A percentile compares a stretch with the other conserved stretches of the same genome.
phyloP scores from a whole-genome alignment of 2,113 vertebrate species.

The Scytalopus superciliaris region DNA sequence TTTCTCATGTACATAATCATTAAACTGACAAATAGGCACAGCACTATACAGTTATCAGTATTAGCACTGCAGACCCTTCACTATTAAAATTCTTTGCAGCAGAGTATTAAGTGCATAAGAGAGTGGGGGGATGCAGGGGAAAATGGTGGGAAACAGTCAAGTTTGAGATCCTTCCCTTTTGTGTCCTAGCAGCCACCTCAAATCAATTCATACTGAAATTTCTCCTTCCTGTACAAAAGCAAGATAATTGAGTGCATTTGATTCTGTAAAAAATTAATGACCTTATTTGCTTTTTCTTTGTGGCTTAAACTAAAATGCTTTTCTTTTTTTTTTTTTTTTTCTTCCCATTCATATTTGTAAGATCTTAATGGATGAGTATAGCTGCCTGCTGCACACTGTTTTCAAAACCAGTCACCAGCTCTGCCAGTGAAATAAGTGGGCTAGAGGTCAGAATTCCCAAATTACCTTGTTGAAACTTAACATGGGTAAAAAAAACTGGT shows the following conservation, averaged over 20 bases:
- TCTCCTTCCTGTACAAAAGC: not conserved
- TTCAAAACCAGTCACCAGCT: not conserved
- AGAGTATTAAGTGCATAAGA: not conserved
- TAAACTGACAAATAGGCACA: conserved; percentile 65
- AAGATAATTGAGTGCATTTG: not conserved
- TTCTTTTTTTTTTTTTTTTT: not conserved
- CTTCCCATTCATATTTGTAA: not conserved
- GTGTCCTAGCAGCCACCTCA: not conserved
- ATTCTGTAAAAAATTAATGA: conserved; percentile 5
- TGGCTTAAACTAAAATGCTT: not conserved
- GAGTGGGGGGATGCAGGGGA: too few species aligned
- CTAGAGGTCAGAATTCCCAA: not conserved
- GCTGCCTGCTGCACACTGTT: not conserved
- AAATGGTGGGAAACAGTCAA: not conserved
- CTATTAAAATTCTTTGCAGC: conserved; percentile 18
- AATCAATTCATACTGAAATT: not conserved
- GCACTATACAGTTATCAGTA: conserved; percentile 36
- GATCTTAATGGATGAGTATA: not conserved
- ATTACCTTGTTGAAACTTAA: not conserved
- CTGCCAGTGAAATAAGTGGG: not conserved
- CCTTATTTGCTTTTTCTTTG: not conserved
- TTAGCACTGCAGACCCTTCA: not conserved
- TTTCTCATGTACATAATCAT: conserved; percentile 52
- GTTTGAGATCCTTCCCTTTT: not conserved
- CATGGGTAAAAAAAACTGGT: not conserved